Percentiles rank a stretch among this genome's conserved stretches.
Conservation (phyloP, 2,113 vertebrate genomes). For the Phalacrocorax brasilianus region DNA sequence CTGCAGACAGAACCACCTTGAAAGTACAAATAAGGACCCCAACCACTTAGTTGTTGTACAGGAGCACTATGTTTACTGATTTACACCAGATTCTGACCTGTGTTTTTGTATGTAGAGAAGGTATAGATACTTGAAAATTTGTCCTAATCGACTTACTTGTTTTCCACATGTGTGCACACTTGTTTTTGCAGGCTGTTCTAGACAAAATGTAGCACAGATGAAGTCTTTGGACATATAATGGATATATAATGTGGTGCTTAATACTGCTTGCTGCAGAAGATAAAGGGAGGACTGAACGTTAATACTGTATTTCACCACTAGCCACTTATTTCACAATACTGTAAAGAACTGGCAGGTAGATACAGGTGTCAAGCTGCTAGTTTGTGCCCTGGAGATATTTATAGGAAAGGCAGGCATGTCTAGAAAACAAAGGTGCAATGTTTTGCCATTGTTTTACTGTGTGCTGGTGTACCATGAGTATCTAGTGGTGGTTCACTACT, state of each 20-base stretch:
- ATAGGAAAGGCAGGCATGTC: background rate
- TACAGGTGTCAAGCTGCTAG: background rate
- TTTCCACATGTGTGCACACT: accelerated
- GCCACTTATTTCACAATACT: background rate
- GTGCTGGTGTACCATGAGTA: background rate
- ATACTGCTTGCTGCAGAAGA: background rate
- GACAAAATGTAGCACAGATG: background rate
- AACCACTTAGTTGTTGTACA: background rate
- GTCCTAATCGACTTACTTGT: background rate
- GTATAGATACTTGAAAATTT: background rate
- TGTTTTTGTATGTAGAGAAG: background rate
- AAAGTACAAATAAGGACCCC: background rate
- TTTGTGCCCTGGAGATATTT: constrained; percentile 25
- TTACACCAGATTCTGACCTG: background rate
- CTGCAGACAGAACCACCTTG: background rate
- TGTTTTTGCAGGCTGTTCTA: background rate
- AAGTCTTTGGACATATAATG: background rate
- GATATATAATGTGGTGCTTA: background rate
- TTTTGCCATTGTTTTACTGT: background rate
- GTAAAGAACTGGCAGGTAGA: constrained; percentile 22
- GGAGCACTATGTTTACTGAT: background rate
- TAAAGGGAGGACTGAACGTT: background rate
- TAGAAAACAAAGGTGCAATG: background rate
- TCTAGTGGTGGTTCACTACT: background rate
- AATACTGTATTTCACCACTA: background rate